A percentile compares a stretch with the other conserved stretches of the same genome.
Evolutionary conservation across 2,113 vertebrate species (phyloP).

Genomic region (Psittacus erithacus): DNA sequence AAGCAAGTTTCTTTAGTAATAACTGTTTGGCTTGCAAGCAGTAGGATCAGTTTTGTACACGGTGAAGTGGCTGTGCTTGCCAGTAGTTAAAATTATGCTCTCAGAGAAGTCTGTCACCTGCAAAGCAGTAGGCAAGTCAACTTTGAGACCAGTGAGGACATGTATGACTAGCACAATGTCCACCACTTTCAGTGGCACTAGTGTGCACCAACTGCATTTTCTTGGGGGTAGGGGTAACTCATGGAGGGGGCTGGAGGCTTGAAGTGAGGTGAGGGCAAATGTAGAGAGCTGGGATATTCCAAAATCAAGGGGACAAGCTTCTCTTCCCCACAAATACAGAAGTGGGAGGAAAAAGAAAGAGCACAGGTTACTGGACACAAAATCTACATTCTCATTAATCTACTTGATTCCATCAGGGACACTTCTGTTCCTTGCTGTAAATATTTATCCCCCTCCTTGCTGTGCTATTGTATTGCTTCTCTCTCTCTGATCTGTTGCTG

Average conservation of each 20-base stretch:
- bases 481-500: neutral
- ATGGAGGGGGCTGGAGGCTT: neutral
- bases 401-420: neutral
- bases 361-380: neutral
- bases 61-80: neutral
- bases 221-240: neutral
- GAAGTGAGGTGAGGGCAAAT: neutral
- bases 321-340: neutral
- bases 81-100: neutral
- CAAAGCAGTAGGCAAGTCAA: neutral
- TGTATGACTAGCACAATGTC: rapidly evolving
- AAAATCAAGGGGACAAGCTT: neutral
- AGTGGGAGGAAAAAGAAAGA: neutral
- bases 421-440: neutral
- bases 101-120: neutral
- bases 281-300: neutral
- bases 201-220: rapidly evolving
- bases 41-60: rapidly evolving
- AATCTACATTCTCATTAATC: neutral
- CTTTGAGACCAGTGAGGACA: neutral
- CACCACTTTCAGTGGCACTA: neutral
- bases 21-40: neutral
- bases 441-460: neutral
- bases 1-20: constrained; percentile 1
- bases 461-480: neutral